Evolutionary conservation across 1,140 invertebrate genomes (phyloP).

Genomic region (Streblospio benedicti): DNA sequence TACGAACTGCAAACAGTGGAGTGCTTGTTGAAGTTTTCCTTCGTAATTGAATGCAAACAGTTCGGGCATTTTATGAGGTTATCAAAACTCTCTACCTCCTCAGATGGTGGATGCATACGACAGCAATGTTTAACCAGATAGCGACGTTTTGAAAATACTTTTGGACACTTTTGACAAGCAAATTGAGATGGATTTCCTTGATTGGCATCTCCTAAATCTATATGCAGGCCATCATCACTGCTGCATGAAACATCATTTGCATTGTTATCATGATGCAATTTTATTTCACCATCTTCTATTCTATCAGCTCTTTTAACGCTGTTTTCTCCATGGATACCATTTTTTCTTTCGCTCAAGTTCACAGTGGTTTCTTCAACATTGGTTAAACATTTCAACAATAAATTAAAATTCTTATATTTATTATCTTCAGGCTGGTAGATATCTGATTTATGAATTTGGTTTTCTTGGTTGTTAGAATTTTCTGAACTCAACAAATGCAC

Average conservation of each 20-base stretch:
- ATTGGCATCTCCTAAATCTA: neutral
- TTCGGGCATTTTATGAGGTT: neutral
- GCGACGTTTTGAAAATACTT: neutral
- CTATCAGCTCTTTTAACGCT: neutral
- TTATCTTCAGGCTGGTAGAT: constrained; percentile 2
- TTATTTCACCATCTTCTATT: neutral
- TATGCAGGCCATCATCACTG: neutral
- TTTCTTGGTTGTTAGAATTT: no score
- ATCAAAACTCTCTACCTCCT: no score
- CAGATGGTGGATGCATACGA: constrained; percentile 1
- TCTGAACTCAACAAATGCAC: no score
- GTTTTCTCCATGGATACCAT: neutral
- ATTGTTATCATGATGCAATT: neutral
- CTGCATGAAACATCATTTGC: neutral
- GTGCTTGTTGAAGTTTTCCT: neutral
- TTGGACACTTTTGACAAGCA: constrained; percentile 1
- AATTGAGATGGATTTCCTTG: neutral
- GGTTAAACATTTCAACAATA: constrained; percentile 9
- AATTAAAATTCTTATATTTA: constrained; percentile 11
- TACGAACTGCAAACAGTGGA: neutral
- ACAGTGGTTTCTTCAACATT: neutral
- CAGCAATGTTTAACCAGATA: constrained; percentile 4
- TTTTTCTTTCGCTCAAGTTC: neutral
- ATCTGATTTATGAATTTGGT: no score
- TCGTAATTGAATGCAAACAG: neutral